Conservation (phyloP, 2,113 vertebrate genomes). For the Corythornis madagascariensis region DNA sequence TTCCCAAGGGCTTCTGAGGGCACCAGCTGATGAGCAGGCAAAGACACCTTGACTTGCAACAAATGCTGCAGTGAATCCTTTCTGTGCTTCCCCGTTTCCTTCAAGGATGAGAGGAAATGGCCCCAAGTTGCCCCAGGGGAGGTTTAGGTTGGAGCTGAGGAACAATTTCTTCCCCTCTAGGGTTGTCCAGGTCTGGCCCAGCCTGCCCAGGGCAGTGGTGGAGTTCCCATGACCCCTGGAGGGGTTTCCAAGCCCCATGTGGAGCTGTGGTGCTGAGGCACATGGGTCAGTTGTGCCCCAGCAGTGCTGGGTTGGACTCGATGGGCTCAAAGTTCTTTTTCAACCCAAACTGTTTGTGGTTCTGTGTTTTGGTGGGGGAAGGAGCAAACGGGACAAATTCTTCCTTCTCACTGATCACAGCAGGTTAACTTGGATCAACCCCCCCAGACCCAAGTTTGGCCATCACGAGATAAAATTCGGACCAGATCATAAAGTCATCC, state of each 20-base stretch:
- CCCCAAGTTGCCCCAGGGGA: background rate
- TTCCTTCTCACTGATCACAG: background rate
- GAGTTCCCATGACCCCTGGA: background rate
- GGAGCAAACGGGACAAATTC: background rate
- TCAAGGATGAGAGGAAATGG: background rate
- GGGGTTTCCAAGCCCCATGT: background rate
- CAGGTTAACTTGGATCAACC: accelerated
- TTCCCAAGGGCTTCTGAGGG: background rate
- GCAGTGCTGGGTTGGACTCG: background rate
- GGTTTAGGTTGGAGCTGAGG: background rate
- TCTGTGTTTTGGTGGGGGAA: background rate
- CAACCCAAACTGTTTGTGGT: background rate
- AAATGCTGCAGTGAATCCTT: background rate
- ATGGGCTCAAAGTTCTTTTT: background rate
- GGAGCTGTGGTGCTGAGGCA: background rate
- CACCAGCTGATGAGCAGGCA: background rate
- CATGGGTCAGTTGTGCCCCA: background rate
- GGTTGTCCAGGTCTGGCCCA: background rate
- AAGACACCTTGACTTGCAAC: background rate
- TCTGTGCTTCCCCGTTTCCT: background rate
- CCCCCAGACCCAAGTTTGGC: background rate
- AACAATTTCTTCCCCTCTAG: background rate
- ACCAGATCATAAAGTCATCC: too few species aligned
- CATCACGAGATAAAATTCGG: background rate
- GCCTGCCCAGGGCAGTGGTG: background rate